Evolutionary conservation across 2,888 invertebrate genomes (phyloP), one percentile per base, ranked within the genome.

Genomic region (Hirtodrosophila histrioides): DNA sequence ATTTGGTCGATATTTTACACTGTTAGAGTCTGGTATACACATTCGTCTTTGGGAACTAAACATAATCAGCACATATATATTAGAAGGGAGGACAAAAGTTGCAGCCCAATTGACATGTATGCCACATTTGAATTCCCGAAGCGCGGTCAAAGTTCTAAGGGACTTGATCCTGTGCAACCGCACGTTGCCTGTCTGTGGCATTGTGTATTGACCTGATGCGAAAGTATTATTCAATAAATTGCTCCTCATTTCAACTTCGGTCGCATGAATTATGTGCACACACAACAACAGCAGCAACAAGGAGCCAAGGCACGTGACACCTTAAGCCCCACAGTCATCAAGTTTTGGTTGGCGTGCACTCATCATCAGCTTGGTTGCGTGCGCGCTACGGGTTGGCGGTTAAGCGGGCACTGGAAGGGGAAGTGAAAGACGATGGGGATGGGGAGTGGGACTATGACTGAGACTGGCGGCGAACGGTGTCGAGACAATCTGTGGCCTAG

Each of bases 401-500:
- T 36, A 31, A 33, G 36, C 8, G 33, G 31, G 36, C 12, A 8
- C n/a, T 39, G 51, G 36, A 17, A 27, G 41, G n/a, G 29, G 8
- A 27, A 17, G 27, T 55, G 46, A 23, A 9, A 29, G 3, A 29
- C 46, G 24, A n/a, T 37, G 31, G 27, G 54, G n/a, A 31, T 31
- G 31, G 44, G 49, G 33, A 27, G n/a, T 17, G 51, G 57, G 48
- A 35, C 29, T 24, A 2, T 17, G 17, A 17, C 17, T 17, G 17
- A 17, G 17, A 17, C 17, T 17, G 17, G 41, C 49, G 66, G 64
- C 54, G 51, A 62, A 74, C 73, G 39, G 69, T 75, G 80, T 76
- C 83, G 78, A 86, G 82, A 86, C 84, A 88, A 83, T 87, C 87
- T 83, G 86, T 81, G 81, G 88, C 86, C 79, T 86, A 77, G 79